phyloP scores from a whole-genome alignment of 2,797 vertebrate species.

The Antrozous pallidus region DNA sequence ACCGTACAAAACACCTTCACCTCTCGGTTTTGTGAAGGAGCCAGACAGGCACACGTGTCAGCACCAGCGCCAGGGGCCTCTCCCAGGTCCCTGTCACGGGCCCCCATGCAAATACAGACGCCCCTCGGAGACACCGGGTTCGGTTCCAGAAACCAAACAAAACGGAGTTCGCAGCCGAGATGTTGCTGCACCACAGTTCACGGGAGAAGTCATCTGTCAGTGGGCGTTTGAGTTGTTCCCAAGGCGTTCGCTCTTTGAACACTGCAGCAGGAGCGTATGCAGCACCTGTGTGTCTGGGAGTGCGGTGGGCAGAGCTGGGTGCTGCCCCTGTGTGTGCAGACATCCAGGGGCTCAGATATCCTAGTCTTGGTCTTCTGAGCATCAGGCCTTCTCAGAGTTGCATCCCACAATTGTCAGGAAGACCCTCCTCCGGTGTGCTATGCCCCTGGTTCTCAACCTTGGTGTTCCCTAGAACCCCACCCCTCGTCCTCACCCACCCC shows the following conservation, averaged over 20 bases:
- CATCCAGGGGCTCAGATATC: not conserved
- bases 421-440: rapidly evolving
- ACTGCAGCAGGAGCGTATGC: not conserved
- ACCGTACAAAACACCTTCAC: not conserved
- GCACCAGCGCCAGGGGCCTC: not conserved
- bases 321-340: not conserved
- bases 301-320: not conserved
- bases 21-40: not conserved
- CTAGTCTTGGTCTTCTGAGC: not conserved
- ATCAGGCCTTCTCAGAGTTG: not conserved
- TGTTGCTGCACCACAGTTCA: not conserved
- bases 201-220: not conserved
- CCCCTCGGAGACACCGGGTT: not conserved
- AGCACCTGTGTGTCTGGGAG: not conserved
- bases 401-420: not conserved
- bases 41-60: not conserved
- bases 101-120: not conserved
- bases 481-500: not conserved
- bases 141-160: not conserved
- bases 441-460: not conserved
- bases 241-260: not conserved
- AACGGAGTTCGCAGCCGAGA: not conserved
- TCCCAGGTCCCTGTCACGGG: not conserved
- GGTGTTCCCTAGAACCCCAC: not conserved
- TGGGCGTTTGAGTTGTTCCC: not conserved